Conservation (phyloP, 2,113 vertebrate genomes). For the Pomatostomus ruficeps region DNA sequence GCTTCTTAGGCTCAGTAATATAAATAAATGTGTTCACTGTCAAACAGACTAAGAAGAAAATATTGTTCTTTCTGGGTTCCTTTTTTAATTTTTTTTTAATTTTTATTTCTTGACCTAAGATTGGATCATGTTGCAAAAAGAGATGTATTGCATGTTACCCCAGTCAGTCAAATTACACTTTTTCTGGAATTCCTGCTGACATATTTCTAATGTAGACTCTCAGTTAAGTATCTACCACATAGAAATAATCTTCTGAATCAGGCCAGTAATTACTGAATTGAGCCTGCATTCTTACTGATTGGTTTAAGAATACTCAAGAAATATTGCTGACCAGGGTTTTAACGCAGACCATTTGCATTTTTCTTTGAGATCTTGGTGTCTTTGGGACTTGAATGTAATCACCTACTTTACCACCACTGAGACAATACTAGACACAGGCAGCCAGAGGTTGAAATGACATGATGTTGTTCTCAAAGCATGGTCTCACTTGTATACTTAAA, state of each 20-base stretch:
- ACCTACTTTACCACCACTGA: neutral
- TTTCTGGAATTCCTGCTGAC: neutral
- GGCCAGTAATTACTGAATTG: neutral
- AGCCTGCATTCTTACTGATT: neutral
- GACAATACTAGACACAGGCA: neutral
- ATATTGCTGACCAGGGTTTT: neutral
- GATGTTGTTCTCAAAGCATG: neutral
- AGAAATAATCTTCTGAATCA: neutral
- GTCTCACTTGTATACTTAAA: neutral
- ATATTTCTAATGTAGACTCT: neutral
- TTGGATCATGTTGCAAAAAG: neutral
- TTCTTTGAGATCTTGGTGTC: neutral
- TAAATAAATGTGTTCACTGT: neutral
- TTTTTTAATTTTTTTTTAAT: neutral
- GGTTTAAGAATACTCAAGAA: neutral
- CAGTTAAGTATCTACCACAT: neutral
- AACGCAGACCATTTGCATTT: neutral
- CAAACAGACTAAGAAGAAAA: neutral
- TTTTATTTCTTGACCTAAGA: neutral
- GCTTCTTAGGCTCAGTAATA: neutral
- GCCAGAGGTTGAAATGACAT: neutral
- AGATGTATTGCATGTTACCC: neutral
- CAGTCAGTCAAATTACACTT: neutral
- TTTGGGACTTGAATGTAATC: neutral
- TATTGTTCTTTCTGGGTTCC: fast-evolving